Conservation (phyloP, 2,888 invertebrate species). For the Amphipyra tragopoginis region DNA sequence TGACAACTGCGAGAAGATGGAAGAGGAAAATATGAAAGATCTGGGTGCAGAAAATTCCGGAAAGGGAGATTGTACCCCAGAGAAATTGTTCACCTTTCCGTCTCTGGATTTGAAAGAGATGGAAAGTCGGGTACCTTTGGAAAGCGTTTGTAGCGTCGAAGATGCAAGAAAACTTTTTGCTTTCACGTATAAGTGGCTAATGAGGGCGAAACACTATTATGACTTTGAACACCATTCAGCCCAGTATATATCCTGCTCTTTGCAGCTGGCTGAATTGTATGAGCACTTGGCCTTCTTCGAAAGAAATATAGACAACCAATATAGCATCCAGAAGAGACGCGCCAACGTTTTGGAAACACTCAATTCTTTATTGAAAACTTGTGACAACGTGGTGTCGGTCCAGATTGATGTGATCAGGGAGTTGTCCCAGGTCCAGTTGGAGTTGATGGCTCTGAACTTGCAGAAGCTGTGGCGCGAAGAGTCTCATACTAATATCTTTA, state of each 20-base stretch:
- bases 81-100: slow-evolving; percentile 76
- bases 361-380: slow-evolving; percentile 86
- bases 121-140: slow-evolving; percentile 76
- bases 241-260: slow-evolving; percentile 90
- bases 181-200: slow-evolving; percentile 90
- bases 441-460: slow-evolving; percentile 91
- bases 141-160: slow-evolving; percentile 72
- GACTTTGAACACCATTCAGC: slow-evolving; percentile 90
- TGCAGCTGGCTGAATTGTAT: slow-evolving; percentile 91
- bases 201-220: slow-evolving; percentile 89
- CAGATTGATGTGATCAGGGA: slow-evolving; percentile 90
- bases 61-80: slow-evolving; percentile 72
- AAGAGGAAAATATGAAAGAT: slow-evolving; percentile 80
- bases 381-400: slow-evolving; percentile 86
- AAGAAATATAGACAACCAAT: slow-evolving; percentile 90
- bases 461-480: slow-evolving; percentile 89
- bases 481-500: slow-evolving; percentile 82
- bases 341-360: slow-evolving; percentile 90
- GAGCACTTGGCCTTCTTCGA: slow-evolving; percentile 93
- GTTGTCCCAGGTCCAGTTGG: slow-evolving; percentile 91
- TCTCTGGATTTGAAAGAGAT: slow-evolving; percentile 79
- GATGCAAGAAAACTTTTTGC: slow-evolving; percentile 89
- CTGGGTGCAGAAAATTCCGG: slow-evolving; percentile 75
- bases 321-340: slow-evolving; percentile 90
- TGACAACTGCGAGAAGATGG: slow-evolving; percentile 63